phyloP scores from a whole-genome alignment of 2,797 vertebrate genomes.

The Numenius phaeopus region DNA sequence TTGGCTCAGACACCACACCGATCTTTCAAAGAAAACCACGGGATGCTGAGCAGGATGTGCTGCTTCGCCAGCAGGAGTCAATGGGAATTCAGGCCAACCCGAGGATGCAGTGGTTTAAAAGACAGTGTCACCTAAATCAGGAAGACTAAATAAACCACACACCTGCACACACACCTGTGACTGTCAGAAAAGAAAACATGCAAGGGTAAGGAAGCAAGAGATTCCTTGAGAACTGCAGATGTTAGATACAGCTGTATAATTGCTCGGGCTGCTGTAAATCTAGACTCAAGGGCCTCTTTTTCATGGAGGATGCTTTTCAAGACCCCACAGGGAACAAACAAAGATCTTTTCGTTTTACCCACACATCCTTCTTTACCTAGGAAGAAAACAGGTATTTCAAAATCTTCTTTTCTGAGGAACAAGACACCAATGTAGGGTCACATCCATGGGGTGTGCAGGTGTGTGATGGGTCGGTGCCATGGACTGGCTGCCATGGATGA shows the following conservation, averaged over 20 bases:
- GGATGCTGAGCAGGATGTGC: not conserved
- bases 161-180: not conserved
- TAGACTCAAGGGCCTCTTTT: not conserved
- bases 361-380: not conserved
- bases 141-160: not conserved
- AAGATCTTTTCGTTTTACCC: not conserved
- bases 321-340: not conserved
- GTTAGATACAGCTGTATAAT: not conserved
- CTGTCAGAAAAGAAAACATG: not conserved
- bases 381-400: not conserved
- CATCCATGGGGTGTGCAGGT: not conserved
- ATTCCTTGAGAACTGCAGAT: not conserved
- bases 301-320: not conserved
- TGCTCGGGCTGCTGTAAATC: not conserved
- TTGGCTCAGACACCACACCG: not conserved
- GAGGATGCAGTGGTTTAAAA: not conserved
- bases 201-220: not conserved
- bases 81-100: not conserved
- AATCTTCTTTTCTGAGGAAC: not conserved
- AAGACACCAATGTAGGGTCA: not conserved
- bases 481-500: not conserved
- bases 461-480: rapidly evolving
- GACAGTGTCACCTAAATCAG: not conserved
- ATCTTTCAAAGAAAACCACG: not conserved
- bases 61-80: not conserved